Evolutionary conservation across 30 jellyfish, hydroid and myxozoan species (phyloP).

Genomic region (Cassiopea andromeda): DNA sequence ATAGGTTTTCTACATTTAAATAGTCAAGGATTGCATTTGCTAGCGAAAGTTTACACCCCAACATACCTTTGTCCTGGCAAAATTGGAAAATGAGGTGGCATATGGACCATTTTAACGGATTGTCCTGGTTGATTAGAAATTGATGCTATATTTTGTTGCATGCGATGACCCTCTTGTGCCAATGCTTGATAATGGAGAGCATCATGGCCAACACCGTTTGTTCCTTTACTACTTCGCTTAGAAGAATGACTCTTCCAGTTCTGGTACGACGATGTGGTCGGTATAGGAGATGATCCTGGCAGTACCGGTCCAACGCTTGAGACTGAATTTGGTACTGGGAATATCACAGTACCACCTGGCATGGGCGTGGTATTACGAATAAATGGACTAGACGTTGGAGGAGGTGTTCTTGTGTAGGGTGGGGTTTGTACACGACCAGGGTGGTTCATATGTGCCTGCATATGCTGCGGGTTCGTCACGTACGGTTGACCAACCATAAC

Average conservation of each 20-base stretch:
- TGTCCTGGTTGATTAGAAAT: conserved; percentile 24
- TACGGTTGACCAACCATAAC: conserved; percentile 63
- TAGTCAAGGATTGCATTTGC: not conserved
- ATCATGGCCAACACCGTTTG: conserved; percentile 53
- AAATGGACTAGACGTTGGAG: conserved; percentile 62
- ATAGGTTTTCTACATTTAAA: no score
- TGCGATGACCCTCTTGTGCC: conserved; percentile 69
- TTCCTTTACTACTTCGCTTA: conserved; percentile 46
- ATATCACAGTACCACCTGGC: conserved; percentile 67
- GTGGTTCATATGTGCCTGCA: conserved; percentile 51
- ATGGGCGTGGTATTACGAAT: conserved; percentile 51
- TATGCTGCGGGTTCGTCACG: conserved; percentile 59
- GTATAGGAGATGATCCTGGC: conserved; percentile 43
- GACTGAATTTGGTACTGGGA: conserved; percentile 51
- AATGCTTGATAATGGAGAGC: conserved; percentile 57
- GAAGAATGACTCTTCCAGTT: conserved; percentile 67
- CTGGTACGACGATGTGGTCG: conserved; percentile 48
- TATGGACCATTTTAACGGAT: conserved; percentile 66
- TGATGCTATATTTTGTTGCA: conserved; percentile 65
- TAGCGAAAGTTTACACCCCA: not conserved
- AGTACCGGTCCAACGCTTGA: conserved; percentile 32
- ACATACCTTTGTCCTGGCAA: conserved; percentile 69
- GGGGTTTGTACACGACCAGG: conserved; percentile 79
- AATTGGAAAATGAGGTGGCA: conserved; percentile 68
- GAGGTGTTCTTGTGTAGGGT: conserved; percentile 74